Evolutionary conservation across 1,140 invertebrate species (phyloP).

Genomic region (Dreissena rostriformis): DNA sequence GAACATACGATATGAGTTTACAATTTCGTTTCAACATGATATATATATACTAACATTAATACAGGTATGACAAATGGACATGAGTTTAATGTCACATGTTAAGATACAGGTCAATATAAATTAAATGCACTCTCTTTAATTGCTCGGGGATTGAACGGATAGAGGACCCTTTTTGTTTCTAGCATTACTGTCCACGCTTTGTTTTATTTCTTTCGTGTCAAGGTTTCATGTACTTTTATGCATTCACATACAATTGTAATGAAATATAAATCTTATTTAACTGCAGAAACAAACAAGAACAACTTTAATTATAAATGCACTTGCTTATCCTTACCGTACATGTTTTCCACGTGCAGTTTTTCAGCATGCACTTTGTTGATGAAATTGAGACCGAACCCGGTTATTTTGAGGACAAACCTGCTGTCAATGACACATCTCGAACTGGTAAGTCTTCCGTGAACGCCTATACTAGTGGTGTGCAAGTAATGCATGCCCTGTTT

Average conservation of each 20-base stretch:
- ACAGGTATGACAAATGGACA: too few species aligned
- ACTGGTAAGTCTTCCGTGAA: slow-evolving; percentile 97
- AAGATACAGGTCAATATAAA: too few species aligned
- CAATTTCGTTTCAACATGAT: too few species aligned
- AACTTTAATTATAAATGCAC: not conserved
- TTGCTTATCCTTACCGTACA: not conserved
- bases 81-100: too few species aligned
- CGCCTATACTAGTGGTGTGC: slow-evolving; percentile 92
- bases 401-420: slow-evolving; percentile 95
- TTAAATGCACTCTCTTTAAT: too few species aligned
- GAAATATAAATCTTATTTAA: not conserved
- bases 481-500: slow-evolving; percentile 83
- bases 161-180: too few species aligned
- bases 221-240: not conserved
- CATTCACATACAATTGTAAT: not conserved
- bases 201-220: not conserved
- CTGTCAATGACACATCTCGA: slow-evolving; percentile 95
- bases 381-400: slow-evolving; percentile 90
- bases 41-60: not conserved
- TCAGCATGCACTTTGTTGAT: not conserved
- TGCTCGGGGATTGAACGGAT: too few species aligned
- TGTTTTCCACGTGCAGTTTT: not conserved
- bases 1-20: too few species aligned
- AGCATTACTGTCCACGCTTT: not conserved
- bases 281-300: not conserved